Conservation (phyloP, 2,888 invertebrate genomes). For the Hypomecis atomaria region DNA sequence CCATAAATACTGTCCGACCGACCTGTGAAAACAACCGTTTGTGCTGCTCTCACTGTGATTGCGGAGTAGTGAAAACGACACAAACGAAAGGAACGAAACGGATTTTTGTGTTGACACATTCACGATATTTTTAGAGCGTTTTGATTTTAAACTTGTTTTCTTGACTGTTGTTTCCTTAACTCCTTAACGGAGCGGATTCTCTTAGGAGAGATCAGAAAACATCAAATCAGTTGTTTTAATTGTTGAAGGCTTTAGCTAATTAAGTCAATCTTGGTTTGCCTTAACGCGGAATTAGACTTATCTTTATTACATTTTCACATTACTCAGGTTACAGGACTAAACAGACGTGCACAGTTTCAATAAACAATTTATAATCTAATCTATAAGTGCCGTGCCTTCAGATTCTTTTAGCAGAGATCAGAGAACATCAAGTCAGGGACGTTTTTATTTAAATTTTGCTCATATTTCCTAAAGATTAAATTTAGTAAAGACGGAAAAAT, state of each 20-base stretch:
- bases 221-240: too few relatives aligned
- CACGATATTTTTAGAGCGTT: neutral
- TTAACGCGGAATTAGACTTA: slow-evolving; percentile 24
- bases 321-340: slow-evolving; percentile 34
- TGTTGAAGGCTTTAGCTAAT: too few relatives aligned
- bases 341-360: slow-evolving; percentile 11
- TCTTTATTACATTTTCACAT: slow-evolving; percentile 43
- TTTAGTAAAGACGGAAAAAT: too few relatives aligned
- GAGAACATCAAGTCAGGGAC: too few relatives aligned
- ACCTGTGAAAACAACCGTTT: slow-evolving; percentile 22
- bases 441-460: too few relatives aligned
- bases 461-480: too few relatives aligned
- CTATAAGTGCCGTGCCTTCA: too few relatives aligned
- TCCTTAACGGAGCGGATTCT: too few relatives aligned
- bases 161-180: neutral
- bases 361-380: slow-evolving; percentile 1
- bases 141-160: neutral
- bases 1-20: slow-evolving; percentile 17
- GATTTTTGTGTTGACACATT: neutral
- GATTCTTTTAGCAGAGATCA: too few relatives aligned
- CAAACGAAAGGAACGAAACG: too few relatives aligned
- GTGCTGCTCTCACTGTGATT: slow-evolving; percentile 24
- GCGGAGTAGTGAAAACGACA: slow-evolving; percentile 14
- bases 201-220: too few relatives aligned
- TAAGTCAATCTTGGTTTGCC: too few relatives aligned